A percentile compares a stretch with the other conserved stretches of the same genome.
Conservation (phyloP, 2,113 vertebrate genomes). For the Periophthalmodon schlosseri region DNA sequence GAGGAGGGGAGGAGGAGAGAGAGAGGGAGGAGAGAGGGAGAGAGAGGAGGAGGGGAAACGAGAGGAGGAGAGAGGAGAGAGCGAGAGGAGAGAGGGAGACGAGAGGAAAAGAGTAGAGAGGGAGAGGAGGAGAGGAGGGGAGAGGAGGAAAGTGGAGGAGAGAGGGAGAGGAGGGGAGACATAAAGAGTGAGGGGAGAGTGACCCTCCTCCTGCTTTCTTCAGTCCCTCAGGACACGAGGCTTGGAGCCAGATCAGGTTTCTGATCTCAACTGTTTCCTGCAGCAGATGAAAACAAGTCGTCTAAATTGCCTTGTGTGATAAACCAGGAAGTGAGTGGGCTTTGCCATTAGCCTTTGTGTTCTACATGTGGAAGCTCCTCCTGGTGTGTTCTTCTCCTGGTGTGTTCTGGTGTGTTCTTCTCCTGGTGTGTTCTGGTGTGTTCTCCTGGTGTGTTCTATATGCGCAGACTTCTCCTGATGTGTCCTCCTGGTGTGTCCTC, state of each 20-base stretch:
- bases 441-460: no score
- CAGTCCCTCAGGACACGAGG: conserved; percentile 71
- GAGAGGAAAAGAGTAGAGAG: conserved; percentile 34
- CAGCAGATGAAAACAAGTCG: conserved; percentile 74
- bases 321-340: conserved; percentile 63
- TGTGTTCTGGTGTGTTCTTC: no score
- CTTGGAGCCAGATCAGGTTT: conserved; percentile 75
- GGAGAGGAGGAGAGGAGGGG: no score
- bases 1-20: no score
- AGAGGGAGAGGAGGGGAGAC: conserved; percentile 29
- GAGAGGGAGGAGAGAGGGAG: no score
- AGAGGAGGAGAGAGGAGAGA: no score
- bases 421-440: neutral
- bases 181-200: conserved; percentile 43
- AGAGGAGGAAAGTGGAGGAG: no score
- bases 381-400: neutral
- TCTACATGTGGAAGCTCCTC: conserved; percentile 8
- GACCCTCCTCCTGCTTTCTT: conserved; percentile 67
- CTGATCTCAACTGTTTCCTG: conserved; percentile 73
- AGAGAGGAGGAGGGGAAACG: no score
- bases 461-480: no score
- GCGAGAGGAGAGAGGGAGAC: neutral
- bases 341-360: conserved; percentile 53
- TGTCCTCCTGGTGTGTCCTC: no score
- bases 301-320: conserved; percentile 72